Evolutionary conservation across 2,797 vertebrate genomes (phyloP).

Genomic region (Fistularia tabacaria): DNA sequence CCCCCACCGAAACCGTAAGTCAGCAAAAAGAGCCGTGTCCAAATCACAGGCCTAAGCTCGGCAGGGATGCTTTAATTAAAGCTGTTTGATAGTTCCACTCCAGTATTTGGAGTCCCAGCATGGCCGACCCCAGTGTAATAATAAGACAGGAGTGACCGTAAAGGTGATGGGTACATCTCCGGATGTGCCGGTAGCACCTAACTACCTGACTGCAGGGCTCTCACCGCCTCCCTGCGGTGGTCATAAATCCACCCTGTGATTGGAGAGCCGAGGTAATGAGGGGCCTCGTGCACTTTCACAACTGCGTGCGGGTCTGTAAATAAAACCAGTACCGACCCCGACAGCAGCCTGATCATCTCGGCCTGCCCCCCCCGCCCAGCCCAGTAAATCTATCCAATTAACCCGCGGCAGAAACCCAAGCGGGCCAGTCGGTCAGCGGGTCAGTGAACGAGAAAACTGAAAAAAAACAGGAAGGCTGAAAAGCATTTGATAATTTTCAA

Average conservation of each 20-base stretch:
- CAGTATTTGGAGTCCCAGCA: neutral
- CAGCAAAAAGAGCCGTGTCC: constrained; percentile 20
- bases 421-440: no score
- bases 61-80: constrained; percentile 45
- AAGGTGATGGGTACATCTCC: constrained; percentile 6
- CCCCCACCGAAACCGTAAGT: no score
- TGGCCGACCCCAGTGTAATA: constrained; percentile 8
- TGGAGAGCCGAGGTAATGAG: constrained; percentile 7
- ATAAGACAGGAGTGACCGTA: constrained; percentile 3
- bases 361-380: constrained; percentile 50
- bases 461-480: no score
- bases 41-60: constrained; percentile 21
- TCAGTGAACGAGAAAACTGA: no score
- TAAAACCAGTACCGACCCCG: constrained; percentile 56
- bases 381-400: constrained; percentile 67
- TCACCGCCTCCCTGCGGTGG: constrained; percentile 9
- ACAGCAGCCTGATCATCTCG: constrained; percentile 52
- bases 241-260: constrained; percentile 10
- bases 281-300: neutral
- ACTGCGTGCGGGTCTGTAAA: constrained; percentile 33
- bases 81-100: constrained; percentile 30
- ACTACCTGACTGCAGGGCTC: constrained; percentile 5
- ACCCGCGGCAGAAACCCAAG: constrained; percentile 5
- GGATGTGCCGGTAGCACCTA: neutral
- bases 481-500: no score